Evolutionary conservation across 2,113 vertebrate genomes (phyloP).

Genomic region (Poeciliopsis occidentalis): DNA sequence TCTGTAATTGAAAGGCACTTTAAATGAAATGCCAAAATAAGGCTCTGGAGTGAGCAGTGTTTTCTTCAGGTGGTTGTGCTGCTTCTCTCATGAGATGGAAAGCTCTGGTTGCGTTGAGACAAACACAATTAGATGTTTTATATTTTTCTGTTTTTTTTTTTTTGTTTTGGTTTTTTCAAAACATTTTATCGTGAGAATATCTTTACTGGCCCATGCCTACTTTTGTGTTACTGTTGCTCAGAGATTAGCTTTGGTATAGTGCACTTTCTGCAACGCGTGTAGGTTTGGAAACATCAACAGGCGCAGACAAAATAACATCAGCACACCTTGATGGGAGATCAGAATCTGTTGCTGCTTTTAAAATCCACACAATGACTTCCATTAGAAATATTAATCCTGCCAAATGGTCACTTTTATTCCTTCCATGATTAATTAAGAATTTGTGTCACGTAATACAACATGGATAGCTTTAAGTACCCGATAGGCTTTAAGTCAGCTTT

Average conservation of each 20-base stretch:
- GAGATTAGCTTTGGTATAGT: conserved; percentile 47
- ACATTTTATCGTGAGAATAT: not conserved
- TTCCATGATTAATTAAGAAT: conserved; percentile 32
- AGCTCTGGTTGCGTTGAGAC: not conserved
- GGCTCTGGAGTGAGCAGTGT: not conserved
- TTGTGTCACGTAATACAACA: conserved; percentile 47
- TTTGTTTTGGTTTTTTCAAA: not conserved
- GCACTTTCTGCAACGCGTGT: too few species aligned
- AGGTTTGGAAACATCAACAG: conserved; percentile 15
- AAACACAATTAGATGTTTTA: not conserved
- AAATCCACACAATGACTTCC: conserved; percentile 40
- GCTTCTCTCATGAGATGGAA: not conserved
- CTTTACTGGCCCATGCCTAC: conserved; percentile 14
- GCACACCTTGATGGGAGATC: not conserved
- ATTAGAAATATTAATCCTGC: conserved; percentile 65
- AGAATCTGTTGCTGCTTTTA: not conserved
- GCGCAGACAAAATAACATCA: conserved; percentile 3
- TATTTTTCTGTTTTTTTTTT: not conserved
- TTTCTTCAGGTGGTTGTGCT: not conserved
- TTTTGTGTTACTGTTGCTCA: conserved; percentile 52
- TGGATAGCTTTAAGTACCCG: conserved; percentile 64
- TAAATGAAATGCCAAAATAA: not conserved
- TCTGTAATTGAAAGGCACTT: not conserved
- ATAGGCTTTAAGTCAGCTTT: conserved; percentile 58
- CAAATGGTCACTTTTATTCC: conserved; percentile 70